Base-by-base conservation (phyloP, 1,140 invertebrate genomes). In the Drosophila biarmipes region DNA sequence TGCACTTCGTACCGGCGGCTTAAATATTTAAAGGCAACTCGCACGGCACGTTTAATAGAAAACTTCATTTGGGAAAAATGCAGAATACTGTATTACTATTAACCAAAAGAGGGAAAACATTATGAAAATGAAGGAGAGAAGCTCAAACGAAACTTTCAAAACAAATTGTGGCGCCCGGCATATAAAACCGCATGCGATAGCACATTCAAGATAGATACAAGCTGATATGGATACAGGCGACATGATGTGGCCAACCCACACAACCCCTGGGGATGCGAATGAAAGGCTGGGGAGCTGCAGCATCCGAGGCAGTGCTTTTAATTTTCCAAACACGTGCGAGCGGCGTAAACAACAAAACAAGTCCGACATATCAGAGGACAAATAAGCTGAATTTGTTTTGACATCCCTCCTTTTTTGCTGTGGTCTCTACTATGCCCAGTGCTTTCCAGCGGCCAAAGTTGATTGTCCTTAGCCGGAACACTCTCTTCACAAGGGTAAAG, bases 311-410 rank as follows among this genome's bases (percentile, higher is more conserved):
- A 49, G 35, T 54, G 37, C 38, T 56, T 74, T 74, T 56, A 29
- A 61, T 49, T 78, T 78, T 69, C 63, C 37, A 46, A 19, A 51
- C 76, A 84, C 76, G 75, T 84, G 27, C 80, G n/a, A 53, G 38
- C 24, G n/a, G 43, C 53, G 45, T 79, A 84, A 84, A 85, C 66
- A 84, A 66, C 51, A 31, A 54, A 74, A 51, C 45, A 64, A 24
- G 45, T 62, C 27, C 24, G 31, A 66, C 31, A 53, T 40, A 52
- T 54, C 59, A 58, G 56, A 55, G 37, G 17, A 57, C 34, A 57
- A 46, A 56, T 46, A 55, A 67, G 40, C 45, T 54, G 58, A 48
- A 66, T 43, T 58, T 27, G 31, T 29, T 40, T 56, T 66, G 19
- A 58, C 46, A 40, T 40, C 21, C 43, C 14, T 37, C 11, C 11